Conservation (phyloP, 2,797 vertebrate genomes). For the Steatocranus sp. region DNA sequence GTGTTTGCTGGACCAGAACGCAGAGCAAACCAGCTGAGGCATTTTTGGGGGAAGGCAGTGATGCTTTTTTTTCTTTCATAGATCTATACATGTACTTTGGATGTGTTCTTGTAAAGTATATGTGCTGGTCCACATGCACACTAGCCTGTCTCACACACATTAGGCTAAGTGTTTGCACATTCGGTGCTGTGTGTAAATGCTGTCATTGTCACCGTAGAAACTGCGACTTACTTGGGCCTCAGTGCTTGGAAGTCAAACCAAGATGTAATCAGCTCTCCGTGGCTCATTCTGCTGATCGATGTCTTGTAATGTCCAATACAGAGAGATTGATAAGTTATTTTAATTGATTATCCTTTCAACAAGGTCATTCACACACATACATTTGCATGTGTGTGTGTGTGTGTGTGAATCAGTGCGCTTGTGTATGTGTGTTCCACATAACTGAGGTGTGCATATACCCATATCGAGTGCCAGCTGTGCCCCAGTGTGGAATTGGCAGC, state of each 20-base stretch:
- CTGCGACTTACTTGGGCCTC: background rate
- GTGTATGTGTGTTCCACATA: slow-evolving; percentile 61
- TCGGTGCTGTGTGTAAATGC: background rate
- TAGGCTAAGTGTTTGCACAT: background rate
- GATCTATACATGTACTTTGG: background rate
- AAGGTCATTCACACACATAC: slow-evolving; percentile 69
- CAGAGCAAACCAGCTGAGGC: slow-evolving; percentile 70
- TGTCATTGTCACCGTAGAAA: background rate
- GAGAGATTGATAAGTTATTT: slow-evolving; percentile 59
- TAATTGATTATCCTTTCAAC: slow-evolving; percentile 74
- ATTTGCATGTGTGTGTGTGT: slow-evolving; percentile 4
- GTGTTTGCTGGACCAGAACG: slow-evolving; percentile 58
- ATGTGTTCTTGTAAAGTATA: background rate
- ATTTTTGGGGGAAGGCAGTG: slow-evolving; percentile 29
- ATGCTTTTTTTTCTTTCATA: slow-evolving; percentile 12
- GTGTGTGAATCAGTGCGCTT: background rate
- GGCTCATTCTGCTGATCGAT: slow-evolving; percentile 41
- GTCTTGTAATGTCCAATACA: slow-evolving; percentile 54
- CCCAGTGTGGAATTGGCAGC: slow-evolving; percentile 68
- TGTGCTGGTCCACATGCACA: background rate
- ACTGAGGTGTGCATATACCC: slow-evolving; percentile 73
- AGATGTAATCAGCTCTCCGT: background rate
- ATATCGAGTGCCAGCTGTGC: slow-evolving; percentile 76
- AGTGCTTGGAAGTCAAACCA: background rate
- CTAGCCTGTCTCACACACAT: background rate